Evolutionary conservation across 1,140 invertebrate species (phyloP).

Genomic region (Pogonognathellus flavescens): DNA sequence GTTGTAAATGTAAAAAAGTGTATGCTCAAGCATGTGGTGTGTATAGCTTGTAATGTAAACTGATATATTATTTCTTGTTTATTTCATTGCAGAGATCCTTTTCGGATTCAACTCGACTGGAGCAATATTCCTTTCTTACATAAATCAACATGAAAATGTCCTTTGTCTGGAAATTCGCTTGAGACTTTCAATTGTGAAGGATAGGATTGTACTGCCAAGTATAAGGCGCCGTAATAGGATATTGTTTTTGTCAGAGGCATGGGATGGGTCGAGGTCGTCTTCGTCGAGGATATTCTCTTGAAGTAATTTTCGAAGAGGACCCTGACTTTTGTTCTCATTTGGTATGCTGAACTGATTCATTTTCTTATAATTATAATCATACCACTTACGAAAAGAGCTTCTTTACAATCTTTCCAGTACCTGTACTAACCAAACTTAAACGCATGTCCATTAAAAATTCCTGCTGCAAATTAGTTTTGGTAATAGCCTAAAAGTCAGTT

Average conservation of each 20-base stretch:
- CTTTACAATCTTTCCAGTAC: no score
- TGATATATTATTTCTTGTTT: conserved; percentile 17
- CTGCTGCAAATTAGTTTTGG: no score
- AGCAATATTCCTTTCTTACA: conserved; percentile 20
- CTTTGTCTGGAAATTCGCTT: conserved; percentile 5
- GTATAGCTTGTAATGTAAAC: conserved; percentile 15
- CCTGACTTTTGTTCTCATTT: conserved; percentile 65
- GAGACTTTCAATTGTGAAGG: conserved; percentile 17
- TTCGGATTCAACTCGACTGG: conserved; percentile 6
- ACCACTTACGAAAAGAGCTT: background rate
- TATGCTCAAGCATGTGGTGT: background rate
- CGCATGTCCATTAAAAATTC: no score
- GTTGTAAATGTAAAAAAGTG: background rate
- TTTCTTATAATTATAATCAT: conserved; percentile 25
- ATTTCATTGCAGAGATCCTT: conserved; percentile 24
- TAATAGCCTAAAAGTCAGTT: no score
- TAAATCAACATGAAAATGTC: conserved; percentile 39
- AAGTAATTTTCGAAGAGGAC: conserved; percentile 69
- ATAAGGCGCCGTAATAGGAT: conserved; percentile 29
- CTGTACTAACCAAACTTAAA: no score
- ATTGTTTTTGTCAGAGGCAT: conserved; percentile 55
- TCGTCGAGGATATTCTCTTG: conserved; percentile 68
- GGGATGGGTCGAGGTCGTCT: conserved; percentile 67
- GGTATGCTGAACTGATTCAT: conserved; percentile 53
- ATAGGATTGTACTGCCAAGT: conserved; percentile 23